phyloP scores from a whole-genome alignment of 2,797 vertebrate species.

The Phrynocephalus forsythii region DNA sequence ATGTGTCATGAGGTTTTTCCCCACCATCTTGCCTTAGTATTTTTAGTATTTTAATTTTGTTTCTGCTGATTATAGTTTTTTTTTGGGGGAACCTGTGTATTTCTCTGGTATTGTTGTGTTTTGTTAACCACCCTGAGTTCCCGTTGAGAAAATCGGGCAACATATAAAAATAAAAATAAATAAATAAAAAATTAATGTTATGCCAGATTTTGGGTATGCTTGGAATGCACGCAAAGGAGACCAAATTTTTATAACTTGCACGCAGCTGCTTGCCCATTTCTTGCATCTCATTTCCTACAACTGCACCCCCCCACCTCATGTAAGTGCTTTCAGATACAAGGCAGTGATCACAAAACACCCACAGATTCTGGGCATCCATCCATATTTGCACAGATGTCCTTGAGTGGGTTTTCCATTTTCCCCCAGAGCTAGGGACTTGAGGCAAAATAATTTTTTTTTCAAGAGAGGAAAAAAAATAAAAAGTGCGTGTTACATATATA shows the following conservation, averaged over 20 bases:
- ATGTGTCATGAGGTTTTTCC: no score
- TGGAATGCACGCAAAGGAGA: not conserved
- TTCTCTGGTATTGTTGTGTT: no score
- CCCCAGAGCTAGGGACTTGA: not conserved
- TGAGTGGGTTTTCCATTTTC: not conserved
- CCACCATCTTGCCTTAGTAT: no score
- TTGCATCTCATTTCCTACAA: not conserved
- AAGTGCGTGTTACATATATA: not conserved
- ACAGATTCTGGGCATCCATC: not conserved
- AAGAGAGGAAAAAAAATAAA: not conserved
- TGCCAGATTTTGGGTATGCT: not conserved
- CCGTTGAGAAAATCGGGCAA: no score
- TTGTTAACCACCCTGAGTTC: no score
- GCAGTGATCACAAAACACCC: not conserved
- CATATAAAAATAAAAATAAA: no score
- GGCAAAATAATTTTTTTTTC: not conserved
- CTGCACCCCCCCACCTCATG: not conserved
- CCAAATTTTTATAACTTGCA: not conserved
- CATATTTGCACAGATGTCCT: not conserved
- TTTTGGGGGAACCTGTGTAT: no score
- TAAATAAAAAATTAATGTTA: not conserved
- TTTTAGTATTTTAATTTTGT: no score
- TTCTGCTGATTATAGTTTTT: no score
- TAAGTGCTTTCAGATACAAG: not conserved
- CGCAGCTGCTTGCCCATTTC: not conserved